These are phyloP conservation scores for Coregonus suidteri DNA, from an alignment of 2,797 vertebrate genomes.

Conservation along the genomic window DNA sequence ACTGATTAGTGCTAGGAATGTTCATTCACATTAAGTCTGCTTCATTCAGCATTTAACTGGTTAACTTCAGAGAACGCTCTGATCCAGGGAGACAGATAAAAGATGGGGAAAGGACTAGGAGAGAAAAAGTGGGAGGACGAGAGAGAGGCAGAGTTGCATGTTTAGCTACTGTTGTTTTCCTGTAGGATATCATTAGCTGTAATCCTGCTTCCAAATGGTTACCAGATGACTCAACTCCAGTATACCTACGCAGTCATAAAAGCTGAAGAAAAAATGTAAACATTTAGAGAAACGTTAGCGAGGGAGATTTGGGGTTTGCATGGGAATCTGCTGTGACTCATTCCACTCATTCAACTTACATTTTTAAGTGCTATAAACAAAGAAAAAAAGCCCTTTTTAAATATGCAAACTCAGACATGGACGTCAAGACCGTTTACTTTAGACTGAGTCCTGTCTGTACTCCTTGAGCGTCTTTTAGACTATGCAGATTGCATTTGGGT, in stretches of 20 bases:
- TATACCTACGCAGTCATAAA: conserved; percentile 40
- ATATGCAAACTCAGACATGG: background rate
- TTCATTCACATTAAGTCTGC: conserved; percentile 9
- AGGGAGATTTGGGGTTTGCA: background rate
- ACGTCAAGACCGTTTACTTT: background rate
- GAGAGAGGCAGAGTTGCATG: conserved; percentile 51
- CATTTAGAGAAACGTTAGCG: conserved; percentile 38
- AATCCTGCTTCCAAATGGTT: conserved; percentile 71
- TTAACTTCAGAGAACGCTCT: background rate
- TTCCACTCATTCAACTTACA: background rate
- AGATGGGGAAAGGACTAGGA: background rate
- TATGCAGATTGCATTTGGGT: too few species aligned
- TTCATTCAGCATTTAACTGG: conserved; percentile 16
- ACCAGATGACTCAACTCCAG: conserved; percentile 68
- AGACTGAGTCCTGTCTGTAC: background rate
- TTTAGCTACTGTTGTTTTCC: conserved; percentile 64
- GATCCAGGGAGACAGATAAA: background rate
- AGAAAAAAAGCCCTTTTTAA: background rate
- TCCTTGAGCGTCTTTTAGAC: too few species aligned
- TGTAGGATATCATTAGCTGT: conserved; percentile 52
- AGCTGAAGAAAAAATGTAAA: conserved; percentile 45
- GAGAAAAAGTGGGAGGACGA: too few species aligned
- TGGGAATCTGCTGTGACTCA: background rate
- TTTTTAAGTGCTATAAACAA: background rate
- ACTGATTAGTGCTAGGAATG: background rate